A percentile compares a stretch with the other conserved stretches of the same genome.
These are phyloP conservation scores for Lipophrys pholis DNA, from an alignment of 2,113 vertebrate genomes.

Conservation along the genomic window DNA sequence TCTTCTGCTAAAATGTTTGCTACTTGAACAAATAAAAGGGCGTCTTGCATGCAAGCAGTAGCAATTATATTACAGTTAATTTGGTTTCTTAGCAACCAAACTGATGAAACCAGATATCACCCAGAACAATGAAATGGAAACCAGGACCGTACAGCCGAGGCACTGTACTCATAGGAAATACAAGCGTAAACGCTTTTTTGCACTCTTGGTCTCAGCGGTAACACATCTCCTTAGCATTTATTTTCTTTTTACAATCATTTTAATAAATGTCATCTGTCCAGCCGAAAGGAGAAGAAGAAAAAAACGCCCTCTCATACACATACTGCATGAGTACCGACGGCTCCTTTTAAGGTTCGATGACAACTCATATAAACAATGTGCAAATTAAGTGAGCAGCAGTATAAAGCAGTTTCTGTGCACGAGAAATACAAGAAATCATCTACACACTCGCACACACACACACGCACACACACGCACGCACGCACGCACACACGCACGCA, in stretches of 20 bases:
- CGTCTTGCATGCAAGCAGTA: conserved; percentile 71
- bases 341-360: conserved; percentile 53
- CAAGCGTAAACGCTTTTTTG: conserved; percentile 54
- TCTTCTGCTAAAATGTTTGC: conserved; percentile 56
- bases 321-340: conserved; percentile 49
- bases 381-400: conserved; percentile 73
- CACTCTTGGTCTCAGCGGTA: not conserved
- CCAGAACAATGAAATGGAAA: conserved; percentile 73
- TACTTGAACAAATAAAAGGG: conserved; percentile 57
- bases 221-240: conserved; percentile 16
- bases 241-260: conserved; percentile 60
- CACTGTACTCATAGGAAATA: conserved; percentile 70
- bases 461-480: conserved; percentile 4
- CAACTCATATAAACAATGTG: conserved; percentile 67
- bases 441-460: not conserved
- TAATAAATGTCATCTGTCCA: conserved; percentile 41
- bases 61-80: conserved; percentile 75
- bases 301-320: conserved; percentile 58
- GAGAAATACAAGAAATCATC: conserved; percentile 54
- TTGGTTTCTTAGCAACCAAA: conserved; percentile 79
- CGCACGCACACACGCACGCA: not conserved
- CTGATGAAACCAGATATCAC: conserved; percentile 72
- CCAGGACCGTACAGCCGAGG: conserved; percentile 72
- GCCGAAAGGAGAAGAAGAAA: conserved; percentile 50
- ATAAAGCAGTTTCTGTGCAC: conserved; percentile 67